Evolutionary conservation across 2,888 invertebrate species (phyloP).

Genomic region (Coenonympha arcania): DNA sequence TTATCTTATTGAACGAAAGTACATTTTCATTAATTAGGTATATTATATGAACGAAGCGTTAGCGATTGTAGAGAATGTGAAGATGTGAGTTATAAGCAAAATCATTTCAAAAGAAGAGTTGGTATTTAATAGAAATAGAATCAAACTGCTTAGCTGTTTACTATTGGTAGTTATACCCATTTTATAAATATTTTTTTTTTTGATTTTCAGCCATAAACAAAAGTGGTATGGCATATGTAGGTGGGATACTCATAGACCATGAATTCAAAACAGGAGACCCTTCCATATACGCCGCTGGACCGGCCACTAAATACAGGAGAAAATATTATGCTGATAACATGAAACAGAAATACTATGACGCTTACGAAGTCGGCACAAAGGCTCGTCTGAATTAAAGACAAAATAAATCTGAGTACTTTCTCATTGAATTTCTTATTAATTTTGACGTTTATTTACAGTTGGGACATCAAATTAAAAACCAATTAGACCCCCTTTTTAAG

Average conservation of each 20-base stretch:
- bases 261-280: slow-evolving; percentile 77
- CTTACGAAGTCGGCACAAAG: slow-evolving; percentile 76
- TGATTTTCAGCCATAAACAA: slow-evolving; percentile 67
- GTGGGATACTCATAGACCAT: slow-evolving; percentile 76
- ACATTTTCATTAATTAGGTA: too few species aligned
- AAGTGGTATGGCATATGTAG: slow-evolving; percentile 74
- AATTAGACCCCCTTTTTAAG: slow-evolving; percentile 51
- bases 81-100: too few species aligned
- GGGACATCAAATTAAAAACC: slow-evolving; percentile 47
- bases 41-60: too few species aligned
- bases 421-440: background rate
- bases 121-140: too few species aligned
- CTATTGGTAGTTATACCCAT: too few species aligned
- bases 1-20: too few species aligned
- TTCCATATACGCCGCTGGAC: slow-evolving; percentile 78
- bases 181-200: too few species aligned
- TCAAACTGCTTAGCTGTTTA: too few species aligned
- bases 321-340: slow-evolving; percentile 69
- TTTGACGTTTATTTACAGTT: slow-evolving; percentile 46
- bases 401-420: background rate
- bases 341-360: slow-evolving; percentile 74
- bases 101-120: too few species aligned
- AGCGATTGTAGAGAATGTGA: too few species aligned
- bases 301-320: slow-evolving; percentile 76
- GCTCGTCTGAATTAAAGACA: slow-evolving; percentile 38